These are phyloP conservation scores for Oncorhynchus nerka DNA, from an alignment of 2,113 vertebrate genomes.

Conservation along the genomic window DNA sequence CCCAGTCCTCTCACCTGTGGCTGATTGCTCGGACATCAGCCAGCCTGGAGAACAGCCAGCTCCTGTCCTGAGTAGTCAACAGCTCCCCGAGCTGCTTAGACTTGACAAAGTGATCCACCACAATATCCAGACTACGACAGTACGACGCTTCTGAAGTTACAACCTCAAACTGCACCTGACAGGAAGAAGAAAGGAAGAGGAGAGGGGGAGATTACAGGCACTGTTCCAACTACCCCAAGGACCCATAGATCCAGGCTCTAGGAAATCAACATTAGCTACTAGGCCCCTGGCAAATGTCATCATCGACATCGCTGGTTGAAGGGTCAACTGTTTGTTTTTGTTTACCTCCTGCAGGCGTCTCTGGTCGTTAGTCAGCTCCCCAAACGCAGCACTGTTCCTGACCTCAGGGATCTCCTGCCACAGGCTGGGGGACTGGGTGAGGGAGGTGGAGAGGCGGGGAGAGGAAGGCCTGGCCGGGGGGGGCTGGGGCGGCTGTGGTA, in stretches of 20 bases:
- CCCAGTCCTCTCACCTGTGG: conserved; percentile 74
- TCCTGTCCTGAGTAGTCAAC: conserved; percentile 85
- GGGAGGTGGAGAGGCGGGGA: conserved; percentile 79
- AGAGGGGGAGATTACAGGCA: background rate
- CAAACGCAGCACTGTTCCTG: conserved; percentile 76
- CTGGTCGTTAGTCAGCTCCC: conserved; percentile 80
- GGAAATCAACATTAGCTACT: background rate
- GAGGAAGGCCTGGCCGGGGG: conserved; percentile 59
- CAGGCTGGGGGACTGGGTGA: conserved; percentile 77
- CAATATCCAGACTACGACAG: conserved; percentile 89
- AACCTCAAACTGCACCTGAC: conserved; percentile 92
- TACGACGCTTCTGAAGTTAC: conserved; percentile 95
- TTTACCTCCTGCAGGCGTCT: conserved; percentile 92
- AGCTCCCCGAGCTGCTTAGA: conserved; percentile 76
- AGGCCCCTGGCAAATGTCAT: background rate
- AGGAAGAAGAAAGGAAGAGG: background rate
- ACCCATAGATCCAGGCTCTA: background rate
- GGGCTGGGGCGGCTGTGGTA: conserved; percentile 61
- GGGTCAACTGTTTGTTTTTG: background rate
- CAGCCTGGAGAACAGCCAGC: conserved; percentile 95
- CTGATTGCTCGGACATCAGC: conserved; percentile 88
- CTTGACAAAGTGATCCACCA: conserved; percentile 89
- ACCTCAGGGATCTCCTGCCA: conserved; percentile 91
- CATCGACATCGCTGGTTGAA: background rate
- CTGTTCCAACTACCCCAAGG: background rate